phyloP scores from a whole-genome alignment of 2,113 vertebrate genomes.

The Labeo catla region DNA sequence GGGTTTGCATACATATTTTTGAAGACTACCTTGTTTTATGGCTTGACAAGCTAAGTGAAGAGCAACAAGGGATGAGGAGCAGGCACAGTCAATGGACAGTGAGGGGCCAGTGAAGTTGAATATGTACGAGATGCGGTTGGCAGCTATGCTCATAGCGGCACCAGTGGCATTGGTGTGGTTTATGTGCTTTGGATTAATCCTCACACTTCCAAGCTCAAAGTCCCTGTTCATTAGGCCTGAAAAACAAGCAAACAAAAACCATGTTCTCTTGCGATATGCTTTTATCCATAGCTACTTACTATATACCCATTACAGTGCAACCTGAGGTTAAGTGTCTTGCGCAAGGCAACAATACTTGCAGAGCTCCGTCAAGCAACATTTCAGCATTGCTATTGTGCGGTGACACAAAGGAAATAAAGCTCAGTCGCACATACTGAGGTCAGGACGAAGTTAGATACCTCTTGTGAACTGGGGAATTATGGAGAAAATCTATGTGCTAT shows the following conservation, averaged over 20 bases:
- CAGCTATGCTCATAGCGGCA: constrained; percentile 80
- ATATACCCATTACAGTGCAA: neutral
- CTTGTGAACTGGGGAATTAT: constrained; percentile 72
- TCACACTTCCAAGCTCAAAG: constrained; percentile 68
- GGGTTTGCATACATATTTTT: neutral
- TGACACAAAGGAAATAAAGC: neutral
- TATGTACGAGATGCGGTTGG: constrained; percentile 84
- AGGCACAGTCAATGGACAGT: constrained; percentile 81
- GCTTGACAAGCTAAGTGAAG: constrained; percentile 80
- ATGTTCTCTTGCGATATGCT: neutral
- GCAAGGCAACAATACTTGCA: neutral
- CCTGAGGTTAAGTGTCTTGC: neutral
- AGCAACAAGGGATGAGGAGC: constrained; percentile 85
- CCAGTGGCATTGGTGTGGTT: constrained; percentile 82
- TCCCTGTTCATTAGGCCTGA: constrained; percentile 87
- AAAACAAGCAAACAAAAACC: constrained; percentile 41
- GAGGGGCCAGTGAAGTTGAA: constrained; percentile 90
- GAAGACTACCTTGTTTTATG: constrained; percentile 81
- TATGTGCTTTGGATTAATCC: constrained; percentile 63
- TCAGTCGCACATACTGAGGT: too few species aligned
- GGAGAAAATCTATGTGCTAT: constrained; percentile 56
- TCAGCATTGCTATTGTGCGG: too few species aligned
- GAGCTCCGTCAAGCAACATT: neutral
- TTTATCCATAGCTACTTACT: neutral
- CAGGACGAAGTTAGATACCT: too few species aligned